Base-by-base conservation (phyloP, 2,797 vertebrate genomes). In the Simalia tracyae region DNA sequence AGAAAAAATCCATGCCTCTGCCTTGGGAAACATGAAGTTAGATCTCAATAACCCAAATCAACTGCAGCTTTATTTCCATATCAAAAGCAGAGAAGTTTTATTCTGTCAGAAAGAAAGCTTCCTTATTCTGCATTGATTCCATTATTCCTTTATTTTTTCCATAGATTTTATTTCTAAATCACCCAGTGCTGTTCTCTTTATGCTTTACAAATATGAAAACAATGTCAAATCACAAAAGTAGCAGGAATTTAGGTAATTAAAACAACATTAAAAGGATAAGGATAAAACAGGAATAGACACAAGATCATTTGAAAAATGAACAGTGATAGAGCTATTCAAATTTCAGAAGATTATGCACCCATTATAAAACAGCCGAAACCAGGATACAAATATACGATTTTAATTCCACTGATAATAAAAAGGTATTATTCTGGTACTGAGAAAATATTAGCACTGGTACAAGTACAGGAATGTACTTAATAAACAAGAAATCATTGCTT, bases 41-140 rank as follows among this genome's bases (percentile, higher is more conserved):
- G 90, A 90, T 26, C n/a, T 92, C 93, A 93, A 88, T 64, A 94
- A 63, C 19, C 54, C 64, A 89, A 92, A 72, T 19, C 14, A 90
- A n/a, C 56, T 6, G 0, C 46, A 88, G 26, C n/a, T 81, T 91
- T 84, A 90, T 46, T 46, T 90, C 91, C 42, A 88, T 88, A 36
- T 64, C 72, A 64, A 56, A 93, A 46, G 26, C 31, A 14, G 84
- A 84, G 22, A 9, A 91, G 3, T 5, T 87, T 26, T 90, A 85
- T 90, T 91, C 57, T 50, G 68, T 46, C 42, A 81, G 19, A 81
- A 81, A 81, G 19, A 81, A 81, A 81, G 72, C 36, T 81, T 81
- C 46, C 72, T 46, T 81, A 81, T 81, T 81, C 72, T 81, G 19
- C 11, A 54, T 72, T 22, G 10, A 87, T 90, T 60, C 24, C 28